Evolutionary conservation across 2,888 invertebrate genomes (phyloP), one percentile per base, ranked within the genome.

Genomic region (Ichneumoninae sp.): DNA sequence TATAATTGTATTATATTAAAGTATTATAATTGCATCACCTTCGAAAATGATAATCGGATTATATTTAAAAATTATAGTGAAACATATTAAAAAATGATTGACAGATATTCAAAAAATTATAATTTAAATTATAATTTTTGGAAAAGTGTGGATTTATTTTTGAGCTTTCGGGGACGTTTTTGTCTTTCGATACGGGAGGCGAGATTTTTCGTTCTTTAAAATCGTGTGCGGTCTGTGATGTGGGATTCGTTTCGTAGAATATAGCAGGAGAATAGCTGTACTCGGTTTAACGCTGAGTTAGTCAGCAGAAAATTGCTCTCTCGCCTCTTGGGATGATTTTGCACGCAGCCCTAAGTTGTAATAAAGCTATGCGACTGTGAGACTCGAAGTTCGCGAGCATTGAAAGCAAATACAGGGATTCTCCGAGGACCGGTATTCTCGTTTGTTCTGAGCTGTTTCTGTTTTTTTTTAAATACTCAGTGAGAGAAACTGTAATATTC

Each of bases 231-330:
- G 16, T 57, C 76, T 22, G 40, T 68, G 54, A 40, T 68, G 54
- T 68, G 19, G 26, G 40, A 40, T 22, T 22, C 3, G 13, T 16
- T 26, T 77, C 76, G 57, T 68, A 68, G 57, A 77, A 60, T 30
- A 60, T 22, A 26, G 4, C 13, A 5, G 7, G 3, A 30, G 60
- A 60, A 26, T 60, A 26, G 26, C 16, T 16, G 26, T 60, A 30
- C 1, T 26, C 22, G 13, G 26, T 13, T 54, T 54, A 54, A 54
- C 22, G 16, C 60, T 60, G 26, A 60, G 30, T 60, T 60, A 60
- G 26, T 60, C 26, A 3, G 30, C 30, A 26, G 30, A 10, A 60
- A 30, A 60, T 26, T 26, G 30, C 26, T 16, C 60, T 16, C 30
- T 16, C 26, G 13, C 30, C 60, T 60, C 26, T 26, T 50, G 30